phyloP scores from a whole-genome alignment of 2,113 vertebrate genomes.

The Eleginops maclovinus region DNA sequence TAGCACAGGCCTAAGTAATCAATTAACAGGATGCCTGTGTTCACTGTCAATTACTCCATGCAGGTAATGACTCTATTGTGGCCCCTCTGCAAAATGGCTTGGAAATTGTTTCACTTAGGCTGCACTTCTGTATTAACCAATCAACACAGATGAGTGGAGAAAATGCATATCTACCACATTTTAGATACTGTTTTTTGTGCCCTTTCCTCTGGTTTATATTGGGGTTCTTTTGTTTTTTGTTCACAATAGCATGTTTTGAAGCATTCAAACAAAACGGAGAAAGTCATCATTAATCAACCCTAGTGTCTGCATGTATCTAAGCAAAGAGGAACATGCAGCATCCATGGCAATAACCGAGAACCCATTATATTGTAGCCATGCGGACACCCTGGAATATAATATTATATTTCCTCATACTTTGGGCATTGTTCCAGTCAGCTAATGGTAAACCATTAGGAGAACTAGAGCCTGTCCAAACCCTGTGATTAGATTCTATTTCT shows the following conservation, averaged over 20 bases:
- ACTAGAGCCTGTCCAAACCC: constrained; percentile 73
- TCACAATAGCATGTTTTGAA: too few relatives aligned
- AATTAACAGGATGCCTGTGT: constrained; percentile 71
- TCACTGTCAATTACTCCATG: constrained; percentile 73
- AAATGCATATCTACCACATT: constrained; percentile 37
- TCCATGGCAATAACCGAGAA: constrained; percentile 45
- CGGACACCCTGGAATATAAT: constrained; percentile 55
- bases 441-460: constrained; percentile 78
- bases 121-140: constrained; percentile 41
- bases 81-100: constrained; percentile 46
- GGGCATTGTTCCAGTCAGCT: constrained; percentile 71
- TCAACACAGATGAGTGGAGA: constrained; percentile 41
- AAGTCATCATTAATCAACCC: constrained; percentile 29
- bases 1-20: constrained; percentile 65
- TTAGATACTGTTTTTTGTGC: constrained; percentile 32
- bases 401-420: constrained; percentile 69
- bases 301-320: constrained; percentile 29
- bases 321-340: constrained; percentile 24
- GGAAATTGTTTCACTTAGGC: constrained; percentile 47
- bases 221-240: too few relatives aligned
- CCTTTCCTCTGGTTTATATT: constrained; percentile 52
- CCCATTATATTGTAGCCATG: constrained; percentile 53
- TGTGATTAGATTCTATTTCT: constrained; percentile 80
- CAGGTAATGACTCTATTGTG: constrained; percentile 70
- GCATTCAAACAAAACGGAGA: constrained; percentile 56